Percentiles rank a stretch among this genome's conserved stretches.
These are phyloP conservation scores for Ardeotis arabs DNA, from an alignment of 2,113 vertebrate species.

Conservation along the genomic window DNA sequence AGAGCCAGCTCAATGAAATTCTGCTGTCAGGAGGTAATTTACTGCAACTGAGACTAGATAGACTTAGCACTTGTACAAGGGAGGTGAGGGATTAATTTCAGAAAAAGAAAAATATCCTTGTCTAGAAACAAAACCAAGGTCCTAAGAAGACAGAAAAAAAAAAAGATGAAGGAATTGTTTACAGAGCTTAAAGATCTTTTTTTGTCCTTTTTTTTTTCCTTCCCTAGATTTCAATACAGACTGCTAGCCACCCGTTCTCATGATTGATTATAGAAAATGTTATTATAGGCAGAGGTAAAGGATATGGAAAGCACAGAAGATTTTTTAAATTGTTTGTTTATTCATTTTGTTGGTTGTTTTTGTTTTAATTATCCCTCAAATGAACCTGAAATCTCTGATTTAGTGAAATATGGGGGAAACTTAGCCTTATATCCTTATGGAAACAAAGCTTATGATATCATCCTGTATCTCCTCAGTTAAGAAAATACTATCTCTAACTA, in stretches of 20 bases:
- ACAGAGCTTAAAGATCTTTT: background rate
- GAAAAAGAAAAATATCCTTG: background rate
- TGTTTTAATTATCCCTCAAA: background rate
- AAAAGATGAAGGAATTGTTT: background rate
- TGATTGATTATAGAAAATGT: background rate
- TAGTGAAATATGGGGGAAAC: background rate
- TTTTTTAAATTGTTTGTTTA: background rate
- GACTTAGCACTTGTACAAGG: background rate
- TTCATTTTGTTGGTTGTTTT: background rate
- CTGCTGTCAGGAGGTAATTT: background rate
- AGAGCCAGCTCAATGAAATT: background rate
- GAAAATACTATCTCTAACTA: background rate
- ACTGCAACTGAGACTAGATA: background rate
- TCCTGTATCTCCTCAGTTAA: background rate
- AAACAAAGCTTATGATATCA: background rate
- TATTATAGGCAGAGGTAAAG: background rate
- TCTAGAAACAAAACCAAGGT: background rate
- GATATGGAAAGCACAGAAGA: background rate
- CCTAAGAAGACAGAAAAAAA: background rate
- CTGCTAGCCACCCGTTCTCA: background rate
- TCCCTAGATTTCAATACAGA: background rate
- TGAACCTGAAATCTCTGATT: background rate
- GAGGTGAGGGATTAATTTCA: background rate
- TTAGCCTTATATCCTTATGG: background rate
- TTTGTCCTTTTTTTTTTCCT: too few relatives aligned